Evolutionary conservation across 2,888 invertebrate genomes (phyloP), one percentile per base, ranked within the genome.

Genomic region (Rhogogaster chlorosoma): DNA sequence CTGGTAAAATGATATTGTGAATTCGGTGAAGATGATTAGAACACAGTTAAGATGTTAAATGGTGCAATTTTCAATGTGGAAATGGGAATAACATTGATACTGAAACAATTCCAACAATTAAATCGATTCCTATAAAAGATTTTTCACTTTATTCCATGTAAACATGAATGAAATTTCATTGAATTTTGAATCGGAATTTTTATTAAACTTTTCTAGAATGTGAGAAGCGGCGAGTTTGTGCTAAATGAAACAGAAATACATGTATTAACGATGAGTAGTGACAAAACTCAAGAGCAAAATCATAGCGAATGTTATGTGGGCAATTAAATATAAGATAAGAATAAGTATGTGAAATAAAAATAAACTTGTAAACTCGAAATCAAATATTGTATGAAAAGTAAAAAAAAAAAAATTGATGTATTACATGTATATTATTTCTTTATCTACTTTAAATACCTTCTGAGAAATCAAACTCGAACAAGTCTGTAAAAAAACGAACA

Each of bases 381-480:
- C 38, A 73, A n/a, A n/a, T n/a, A 73, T 22, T 32, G 18, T 77
- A 29, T 32, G 32, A 45, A 29, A 29, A 73, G 53, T 53, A 18
- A 77, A 77, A 77, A 73, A 77, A 49, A 18, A 77, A 77, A 77
- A 53, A 57, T 38, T n/a, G 36, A 80, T 22, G 61, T 61, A 38
- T 22, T 36, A 9, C 26, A 38, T 26, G 57, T 77, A 80, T 73
- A 42, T 73, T 42, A 42, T 73, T 42, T 73, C 12, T 77, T 10
- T 83, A 70, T 83, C 83, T 83, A 49, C 36, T 83, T 83, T 83
- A 83, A 49, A 78, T 92, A 91, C 91, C 91, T 91, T 91, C 91
- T 78, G 90, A 89, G 88, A 92, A 91, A 87, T 90, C 89, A 89
- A 92, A 89, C 89, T 91, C 91, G 89, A 92, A 91, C 90, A 92